A percentile compares a stretch with the other conserved stretches of the same genome.
phyloP scores from a whole-genome alignment of 2,797 vertebrate species.

The Triplophysa yarkandensis region DNA sequence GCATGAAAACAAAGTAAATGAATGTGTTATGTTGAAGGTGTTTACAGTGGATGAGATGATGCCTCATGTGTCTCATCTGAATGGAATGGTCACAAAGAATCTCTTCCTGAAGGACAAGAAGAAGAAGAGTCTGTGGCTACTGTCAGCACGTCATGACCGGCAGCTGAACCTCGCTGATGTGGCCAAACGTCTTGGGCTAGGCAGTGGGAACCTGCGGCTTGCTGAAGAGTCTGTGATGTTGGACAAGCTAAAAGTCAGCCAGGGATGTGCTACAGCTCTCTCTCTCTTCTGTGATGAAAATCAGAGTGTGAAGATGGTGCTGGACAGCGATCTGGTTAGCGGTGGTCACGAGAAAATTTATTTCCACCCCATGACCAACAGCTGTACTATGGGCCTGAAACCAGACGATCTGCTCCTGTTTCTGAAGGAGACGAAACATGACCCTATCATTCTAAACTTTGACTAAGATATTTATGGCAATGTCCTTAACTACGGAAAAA shows the following conservation, averaged over 20 bases:
- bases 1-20: too few relatives aligned
- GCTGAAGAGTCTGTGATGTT: constrained; percentile 86
- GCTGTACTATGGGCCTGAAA: constrained; percentile 85
- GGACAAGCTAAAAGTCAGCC: constrained; percentile 87
- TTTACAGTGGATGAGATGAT: constrained; percentile 97
- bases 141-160: constrained; percentile 83
- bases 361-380: constrained; percentile 93
- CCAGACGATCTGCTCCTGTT: constrained; percentile 86
- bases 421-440: constrained; percentile 85
- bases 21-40: constrained; percentile 72
- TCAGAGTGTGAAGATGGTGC: constrained; percentile 79
- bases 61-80: constrained; percentile 84
- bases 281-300: constrained; percentile 85
- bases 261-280: constrained; percentile 85
- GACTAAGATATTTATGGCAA: constrained; percentile 46
- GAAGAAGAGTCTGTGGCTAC: constrained; percentile 89
- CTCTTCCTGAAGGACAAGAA: constrained; percentile 95
- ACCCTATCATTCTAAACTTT: constrained; percentile 78
- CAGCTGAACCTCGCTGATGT: constrained; percentile 87
- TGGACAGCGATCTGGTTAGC: constrained; percentile 84
- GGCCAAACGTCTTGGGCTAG: constrained; percentile 85
- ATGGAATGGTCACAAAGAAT: constrained; percentile 88
- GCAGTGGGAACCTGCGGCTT: constrained; percentile 88
- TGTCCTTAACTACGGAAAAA: too few relatives aligned
- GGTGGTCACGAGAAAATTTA: constrained; percentile 81